Evolutionary conservation across 2,888 invertebrate genomes (phyloP), one percentile per base, ranked within the genome.

Genomic region (Lamproptera curius): DNA sequence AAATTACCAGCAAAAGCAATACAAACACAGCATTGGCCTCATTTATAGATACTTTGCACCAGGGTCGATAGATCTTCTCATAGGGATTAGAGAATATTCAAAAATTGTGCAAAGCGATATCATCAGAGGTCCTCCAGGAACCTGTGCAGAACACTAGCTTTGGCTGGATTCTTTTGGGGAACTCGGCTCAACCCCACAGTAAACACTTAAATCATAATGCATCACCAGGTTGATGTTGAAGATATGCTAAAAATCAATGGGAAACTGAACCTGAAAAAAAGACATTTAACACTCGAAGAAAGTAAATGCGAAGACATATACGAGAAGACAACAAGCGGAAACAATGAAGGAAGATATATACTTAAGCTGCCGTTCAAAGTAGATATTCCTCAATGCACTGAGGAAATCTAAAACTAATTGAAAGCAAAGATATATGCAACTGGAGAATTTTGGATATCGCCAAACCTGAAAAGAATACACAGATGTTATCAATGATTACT

Each of bases 91-190:
- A 4, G 57, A 48, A 44, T 61, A 53, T 45, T 52, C 50, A 15
- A 39, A 53, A 20, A 58, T 57, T 20, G 1, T 58, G 14, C 38
- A 52, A 48, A 3, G 36, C 2, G 42, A 51, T 10, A 3, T 57
- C 17, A 55, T 59, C 42, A 56, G 53, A 33, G 54, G 57, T 38
- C 55, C 57, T 14, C 50, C 51, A 17, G 57, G 55, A 2, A 38
- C 55, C 53, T 34, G 60, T 60, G 4, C 60, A 60, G n/a, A n/a
- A n/a, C n/a, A 60, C 56, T 6, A 53, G 26, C 42, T 54, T 61
- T 10, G 60, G 59, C n/a, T 62, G 58, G 59, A 56, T 59, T 23
- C 23, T 28, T 55, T 53, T 37, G 60, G 58, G 38, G 42, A 51
- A n/a, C n/a, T n/a, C n/a, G n/a, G n/a, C n/a, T n/a, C n/a, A n/a